Base-by-base conservation (phyloP, 2,113 vertebrate genomes). In the Craseonycteris thonglongyai region DNA sequence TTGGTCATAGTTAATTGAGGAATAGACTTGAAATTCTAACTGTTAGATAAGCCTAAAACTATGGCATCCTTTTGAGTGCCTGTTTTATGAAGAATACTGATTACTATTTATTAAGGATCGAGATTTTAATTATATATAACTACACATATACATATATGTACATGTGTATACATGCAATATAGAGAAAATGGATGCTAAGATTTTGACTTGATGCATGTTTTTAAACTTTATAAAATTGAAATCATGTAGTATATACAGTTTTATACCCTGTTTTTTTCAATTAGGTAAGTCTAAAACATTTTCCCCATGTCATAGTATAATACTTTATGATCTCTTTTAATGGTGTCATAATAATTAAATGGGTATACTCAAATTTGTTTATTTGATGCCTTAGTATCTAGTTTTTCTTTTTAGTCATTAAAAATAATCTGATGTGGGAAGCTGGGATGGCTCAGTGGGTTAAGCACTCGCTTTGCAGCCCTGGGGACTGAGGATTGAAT, bases 1-100 rank as follows among this genome's bases (percentile, higher is more conserved):
- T 33, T 72, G 14, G 13, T 83, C 24, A 74, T 88, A 88, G 38
- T 86, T 86, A 82, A 79, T 88, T 85, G 45, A 94, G 51, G 45
- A 90, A 40, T 66, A 68, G 28, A 68, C 75, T 85, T 86, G 35
- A 96, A 93, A 93, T 95, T 51, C 38, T 92, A 76, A 84, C 42
- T 40, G 80, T 81, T 81, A 68, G 71, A 38, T 51, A 78, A 56
- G 21, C 75, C 65, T 94, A 94, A 33, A 76, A 80, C 33, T 78
- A 45, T 49, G 7, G 9, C n/a, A 79, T 80, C n/a, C n/a, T 91
- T 95, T 94, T 75, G 59, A 93, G 26, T 78, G 18, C 30, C 61
- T 88, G 10, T 87, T 97, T 86, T 94, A 61, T 85, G 30, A 42
- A 94, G 85, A 16, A 85, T 85, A 66, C 2, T 65, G 40, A 35